Percentiles rank a stretch among this genome's conserved stretches.
These are phyloP conservation scores for Steinernema carpocapsae DNA, from an alignment of 2,888 invertebrate genomes.

Conservation along the genomic window DNA sequence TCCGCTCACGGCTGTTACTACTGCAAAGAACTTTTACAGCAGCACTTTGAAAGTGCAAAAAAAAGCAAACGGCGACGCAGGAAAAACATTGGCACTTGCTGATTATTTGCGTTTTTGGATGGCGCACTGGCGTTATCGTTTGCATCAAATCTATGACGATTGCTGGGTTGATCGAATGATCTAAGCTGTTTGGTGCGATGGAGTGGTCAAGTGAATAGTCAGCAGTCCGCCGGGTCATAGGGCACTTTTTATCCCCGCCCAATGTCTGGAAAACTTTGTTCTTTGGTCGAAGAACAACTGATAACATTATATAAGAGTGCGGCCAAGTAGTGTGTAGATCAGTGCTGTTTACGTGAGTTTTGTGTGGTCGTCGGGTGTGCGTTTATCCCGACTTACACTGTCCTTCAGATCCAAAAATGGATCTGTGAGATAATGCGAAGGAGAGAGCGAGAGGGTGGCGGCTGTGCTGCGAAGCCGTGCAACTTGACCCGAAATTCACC, in stretches of 20 bases:
- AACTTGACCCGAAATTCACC: neutral
- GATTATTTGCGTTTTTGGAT: neutral
- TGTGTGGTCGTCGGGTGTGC: neutral
- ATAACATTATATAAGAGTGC: constrained; percentile 3
- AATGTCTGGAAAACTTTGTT: constrained; percentile 26
- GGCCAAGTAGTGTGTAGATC: neutral
- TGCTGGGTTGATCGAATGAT: neutral
- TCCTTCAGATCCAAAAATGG: neutral
- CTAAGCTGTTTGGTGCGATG: neutral
- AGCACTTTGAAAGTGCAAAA: neutral
- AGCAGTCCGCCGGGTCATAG: neutral
- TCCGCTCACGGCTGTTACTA: neutral
- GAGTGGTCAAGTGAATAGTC: neutral
- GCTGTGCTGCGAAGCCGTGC: neutral
- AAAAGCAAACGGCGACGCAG: neutral
- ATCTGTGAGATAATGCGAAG: neutral
- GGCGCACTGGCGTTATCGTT: neutral
- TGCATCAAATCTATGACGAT: neutral
- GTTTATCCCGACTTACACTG: neutral
- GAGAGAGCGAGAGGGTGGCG: neutral
- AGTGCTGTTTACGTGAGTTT: neutral
- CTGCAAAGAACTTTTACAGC: too few species aligned
- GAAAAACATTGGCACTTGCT: neutral
- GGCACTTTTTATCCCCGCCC: constrained; percentile 16
- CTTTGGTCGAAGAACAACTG: constrained; percentile 13